Conservation (phyloP, 2,888 invertebrate species). For the Timema podura region DNA sequence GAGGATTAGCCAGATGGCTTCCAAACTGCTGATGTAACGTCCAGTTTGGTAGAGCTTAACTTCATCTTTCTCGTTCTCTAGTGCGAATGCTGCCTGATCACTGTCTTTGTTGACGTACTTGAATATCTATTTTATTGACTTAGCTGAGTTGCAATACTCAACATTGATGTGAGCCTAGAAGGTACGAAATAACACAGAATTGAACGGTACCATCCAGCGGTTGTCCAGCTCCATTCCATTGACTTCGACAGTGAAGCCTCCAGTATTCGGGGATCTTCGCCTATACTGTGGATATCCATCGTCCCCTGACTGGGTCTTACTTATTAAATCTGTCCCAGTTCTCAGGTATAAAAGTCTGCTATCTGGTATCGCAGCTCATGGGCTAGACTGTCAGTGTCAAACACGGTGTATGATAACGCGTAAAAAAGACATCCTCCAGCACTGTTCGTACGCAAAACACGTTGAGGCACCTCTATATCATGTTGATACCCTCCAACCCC, state of each 20-base stretch:
- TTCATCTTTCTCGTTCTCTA: constrained; percentile 31
- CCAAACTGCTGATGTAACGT: constrained; percentile 31
- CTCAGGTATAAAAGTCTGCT: no score
- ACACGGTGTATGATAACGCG: no score
- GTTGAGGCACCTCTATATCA: no score
- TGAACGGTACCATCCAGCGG: constrained; percentile 32
- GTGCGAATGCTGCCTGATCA: constrained; percentile 26
- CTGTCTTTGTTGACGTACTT: constrained; percentile 36
- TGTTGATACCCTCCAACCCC: no score
- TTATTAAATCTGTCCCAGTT: no score
- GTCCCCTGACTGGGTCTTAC: constrained; percentile 14
- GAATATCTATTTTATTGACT: constrained; percentile 18
- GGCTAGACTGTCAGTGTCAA: no score
- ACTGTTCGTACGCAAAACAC: no score
- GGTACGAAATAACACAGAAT: constrained; percentile 25
- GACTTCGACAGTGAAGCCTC: background rate
- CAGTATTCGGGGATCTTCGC: constrained; percentile 30
- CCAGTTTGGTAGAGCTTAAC: constrained; percentile 31
- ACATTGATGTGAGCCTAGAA: constrained; percentile 34
- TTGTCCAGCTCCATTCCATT: constrained; percentile 27
- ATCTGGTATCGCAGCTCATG: no score
- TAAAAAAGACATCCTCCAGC: no score
- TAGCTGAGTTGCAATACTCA: constrained; percentile 21
- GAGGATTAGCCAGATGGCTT: constrained; percentile 33
- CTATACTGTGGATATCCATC: constrained; percentile 41